Evolutionary conservation across 2,888 invertebrate genomes (phyloP).

Genomic region (Tenthredo livida): DNA sequence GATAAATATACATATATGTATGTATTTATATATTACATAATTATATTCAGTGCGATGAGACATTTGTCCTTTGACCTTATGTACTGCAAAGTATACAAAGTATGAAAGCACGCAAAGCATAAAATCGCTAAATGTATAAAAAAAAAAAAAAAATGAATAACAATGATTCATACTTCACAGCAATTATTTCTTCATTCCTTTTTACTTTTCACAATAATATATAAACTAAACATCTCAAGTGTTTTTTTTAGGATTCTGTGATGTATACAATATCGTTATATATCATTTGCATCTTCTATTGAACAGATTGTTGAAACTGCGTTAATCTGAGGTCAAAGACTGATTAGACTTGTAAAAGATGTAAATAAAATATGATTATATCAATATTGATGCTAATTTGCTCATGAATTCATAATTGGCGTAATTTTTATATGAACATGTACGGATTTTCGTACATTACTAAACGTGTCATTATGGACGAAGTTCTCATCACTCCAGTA

Average conservation of each 20-base stretch:
- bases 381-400: neutral
- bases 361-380: neutral
- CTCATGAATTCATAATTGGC: neutral
- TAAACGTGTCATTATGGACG: neutral
- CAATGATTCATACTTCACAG: neutral
- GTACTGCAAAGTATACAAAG: neutral
- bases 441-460: neutral
- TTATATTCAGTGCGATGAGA: constrained; percentile 32
- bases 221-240: neutral
- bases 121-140: neutral
- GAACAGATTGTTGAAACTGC: neutral
- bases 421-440: neutral
- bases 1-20: constrained; percentile 25
- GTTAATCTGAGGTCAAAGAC: neutral
- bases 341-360: neutral
- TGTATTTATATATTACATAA: constrained; percentile 22
- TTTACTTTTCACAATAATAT: neutral
- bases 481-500: constrained; percentile 29
- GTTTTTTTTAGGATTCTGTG: neutral
- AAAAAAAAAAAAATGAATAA: neutral
- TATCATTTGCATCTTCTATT: neutral
- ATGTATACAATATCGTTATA: neutral
- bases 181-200: neutral
- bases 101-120: too few species aligned
- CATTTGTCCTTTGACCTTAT: constrained; percentile 28